Evolutionary conservation across 1,140 invertebrate species (phyloP), one percentile per base, ranked within the genome.

Genomic region (Agrilus planipennis): DNA sequence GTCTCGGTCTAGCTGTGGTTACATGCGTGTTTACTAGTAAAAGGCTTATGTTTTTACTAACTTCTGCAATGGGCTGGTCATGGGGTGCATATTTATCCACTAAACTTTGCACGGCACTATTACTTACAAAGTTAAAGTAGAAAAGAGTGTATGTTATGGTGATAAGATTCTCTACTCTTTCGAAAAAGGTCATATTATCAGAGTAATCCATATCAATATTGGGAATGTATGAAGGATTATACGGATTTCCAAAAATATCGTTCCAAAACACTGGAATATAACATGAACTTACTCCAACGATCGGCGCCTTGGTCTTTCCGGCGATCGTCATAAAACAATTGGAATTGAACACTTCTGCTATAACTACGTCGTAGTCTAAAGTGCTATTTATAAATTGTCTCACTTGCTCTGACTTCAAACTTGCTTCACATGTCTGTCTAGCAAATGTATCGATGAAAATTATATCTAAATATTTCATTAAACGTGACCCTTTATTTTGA

Each of bases 291-390:
- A 72, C 39, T 1, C 65, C 67, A 10, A 84, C 72, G 2, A 75
- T 66, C 0, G 79, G 79, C 3, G 70, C 70, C 39, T 73, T 61
- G n/a, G 77, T 67, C 45, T 74, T 69, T 37, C 74, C 61, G 21
- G 71, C 65, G 3, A 62, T 30, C 4, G 54, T 18, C 6, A 56
- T 45, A 48, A 72, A 71, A 52, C 79, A 84, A 44, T 83, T 75
- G 27, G 67, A 72, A 34, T 79, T 80, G 49, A 82, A 83, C 30
- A 68, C 66, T 57, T 82, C 79, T 2, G 70, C 61, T 0, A 84
- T 51, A 9, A 79, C 65, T 1, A 83, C 47, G 54, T 84, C 79
- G 44, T 71, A 83, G 16, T 28, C 34, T 34, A 47, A 11, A 54
- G 41, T 62, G 60, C 48, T 63, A 17, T 44, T 41, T 1, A 54